These are phyloP conservation scores for Dorcus parallelipipedus DNA, from an alignment of 2,888 invertebrate genomes.

Conservation along the genomic window DNA sequence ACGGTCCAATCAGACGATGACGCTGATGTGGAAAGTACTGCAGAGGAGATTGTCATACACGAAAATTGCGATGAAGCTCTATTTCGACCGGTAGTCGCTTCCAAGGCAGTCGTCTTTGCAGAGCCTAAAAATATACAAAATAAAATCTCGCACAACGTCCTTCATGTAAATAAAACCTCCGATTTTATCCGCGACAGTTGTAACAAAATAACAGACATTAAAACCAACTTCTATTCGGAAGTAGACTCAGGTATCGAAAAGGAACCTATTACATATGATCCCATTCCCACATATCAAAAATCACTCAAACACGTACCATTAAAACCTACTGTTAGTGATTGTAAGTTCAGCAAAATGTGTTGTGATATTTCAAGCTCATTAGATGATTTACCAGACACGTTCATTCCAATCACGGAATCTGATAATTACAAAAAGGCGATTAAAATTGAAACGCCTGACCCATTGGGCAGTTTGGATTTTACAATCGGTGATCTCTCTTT, in stretches of 20 bases:
- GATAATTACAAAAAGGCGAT: slow-evolving; percentile 8
- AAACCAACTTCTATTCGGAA: slow-evolving; percentile 10
- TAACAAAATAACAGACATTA: not conserved
- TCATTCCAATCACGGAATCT: slow-evolving; percentile 6
- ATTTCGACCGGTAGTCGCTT: slow-evolving; percentile 64
- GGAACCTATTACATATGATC: slow-evolving; percentile 6
- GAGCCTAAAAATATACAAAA: slow-evolving; percentile 23
- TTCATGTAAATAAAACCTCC: slow-evolving; percentile 17
- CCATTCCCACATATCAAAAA: too few species aligned
- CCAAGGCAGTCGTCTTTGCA: slow-evolving; percentile 45
- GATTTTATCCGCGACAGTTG: not conserved
- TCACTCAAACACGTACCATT: too few species aligned
- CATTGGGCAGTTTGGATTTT: slow-evolving; percentile 12
- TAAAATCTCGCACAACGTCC: slow-evolving; percentile 5
- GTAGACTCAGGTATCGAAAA: slow-evolving; percentile 16
- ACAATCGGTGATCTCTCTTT: not conserved
- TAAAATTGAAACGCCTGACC: slow-evolving; percentile 8
- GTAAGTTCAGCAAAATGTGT: too few species aligned
- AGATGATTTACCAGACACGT: slow-evolving; percentile 10
- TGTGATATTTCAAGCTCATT: slow-evolving; percentile 21
- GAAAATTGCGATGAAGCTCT: slow-evolving; percentile 66
- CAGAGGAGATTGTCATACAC: slow-evolving; percentile 47
- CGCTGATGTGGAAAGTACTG: slow-evolving; percentile 32
- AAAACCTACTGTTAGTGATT: too few species aligned
- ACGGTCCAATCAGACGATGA: slow-evolving; percentile 51